These are phyloP conservation scores for Aptenodytes forsteri DNA, from an alignment of 2,113 vertebrate genomes.

Conservation along the genomic window DNA sequence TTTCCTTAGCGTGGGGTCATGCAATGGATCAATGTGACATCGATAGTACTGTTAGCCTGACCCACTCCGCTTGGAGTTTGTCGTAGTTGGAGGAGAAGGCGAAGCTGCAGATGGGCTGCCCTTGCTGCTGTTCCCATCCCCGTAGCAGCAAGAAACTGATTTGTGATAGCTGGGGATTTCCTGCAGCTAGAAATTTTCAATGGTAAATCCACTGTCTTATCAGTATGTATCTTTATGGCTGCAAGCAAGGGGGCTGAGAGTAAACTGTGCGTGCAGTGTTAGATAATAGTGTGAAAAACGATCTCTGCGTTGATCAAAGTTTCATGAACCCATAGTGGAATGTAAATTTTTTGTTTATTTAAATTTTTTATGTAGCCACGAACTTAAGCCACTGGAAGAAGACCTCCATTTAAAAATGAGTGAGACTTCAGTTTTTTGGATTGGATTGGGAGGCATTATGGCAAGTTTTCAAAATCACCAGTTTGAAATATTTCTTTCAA, in stretches of 20 bases:
- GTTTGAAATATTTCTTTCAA: neutral
- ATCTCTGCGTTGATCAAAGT: neutral
- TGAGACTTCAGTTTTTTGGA: neutral
- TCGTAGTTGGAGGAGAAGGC: neutral
- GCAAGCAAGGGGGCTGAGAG: neutral
- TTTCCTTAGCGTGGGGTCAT: neutral
- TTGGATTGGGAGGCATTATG: neutral
- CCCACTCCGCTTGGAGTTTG: neutral
- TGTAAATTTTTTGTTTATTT: neutral
- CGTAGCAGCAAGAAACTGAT: neutral
- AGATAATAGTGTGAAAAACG: neutral
- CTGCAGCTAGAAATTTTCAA: neutral
- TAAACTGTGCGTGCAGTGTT: neutral
- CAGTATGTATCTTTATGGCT: neutral
- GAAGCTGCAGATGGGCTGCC: neutral
- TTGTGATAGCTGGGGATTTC: neutral
- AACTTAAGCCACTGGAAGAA: neutral
- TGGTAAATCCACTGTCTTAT: neutral
- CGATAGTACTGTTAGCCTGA: neutral
- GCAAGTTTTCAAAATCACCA: neutral
- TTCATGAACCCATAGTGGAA: neutral
- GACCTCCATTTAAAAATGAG: neutral
- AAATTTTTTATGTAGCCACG: neutral
- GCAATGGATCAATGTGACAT: neutral
- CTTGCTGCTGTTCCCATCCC: neutral